These are phyloP conservation scores for Sphaerodactylus townsendi DNA, from an alignment of 2,113 vertebrate species.

Conservation along the genomic window DNA sequence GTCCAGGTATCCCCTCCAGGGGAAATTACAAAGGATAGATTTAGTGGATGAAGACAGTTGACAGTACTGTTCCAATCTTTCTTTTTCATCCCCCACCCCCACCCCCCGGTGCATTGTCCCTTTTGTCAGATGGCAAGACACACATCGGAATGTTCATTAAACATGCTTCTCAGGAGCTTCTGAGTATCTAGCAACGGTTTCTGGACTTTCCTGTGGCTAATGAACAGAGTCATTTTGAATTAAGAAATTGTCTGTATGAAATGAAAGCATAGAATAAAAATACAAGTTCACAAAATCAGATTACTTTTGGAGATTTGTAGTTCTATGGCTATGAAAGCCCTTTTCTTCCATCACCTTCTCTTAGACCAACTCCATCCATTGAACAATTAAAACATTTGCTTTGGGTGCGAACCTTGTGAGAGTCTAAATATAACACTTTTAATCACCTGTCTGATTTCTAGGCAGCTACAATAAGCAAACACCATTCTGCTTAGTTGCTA, in stretches of 20 bases:
- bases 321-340: background rate
- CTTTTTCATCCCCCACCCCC: background rate
- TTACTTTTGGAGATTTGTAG: background rate
- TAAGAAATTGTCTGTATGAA: background rate
- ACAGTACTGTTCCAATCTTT: background rate
- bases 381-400: background rate
- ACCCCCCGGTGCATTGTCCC: background rate
- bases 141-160: conserved; percentile 1
- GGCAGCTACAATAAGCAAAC: background rate
- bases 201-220: no score
- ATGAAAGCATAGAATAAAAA: background rate
- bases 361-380: background rate
- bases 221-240: background rate
- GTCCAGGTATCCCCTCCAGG: conserved; percentile 23
- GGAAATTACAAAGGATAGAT: conserved; percentile 11
- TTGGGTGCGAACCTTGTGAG: background rate
- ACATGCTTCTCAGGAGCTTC: background rate
- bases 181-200: background rate
- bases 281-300: background rate
- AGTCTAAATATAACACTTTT: background rate
- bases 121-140: background rate
- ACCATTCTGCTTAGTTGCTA: background rate
- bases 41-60: conserved; percentile 11
- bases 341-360: background rate
- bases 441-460: background rate